Percentiles rank a stretch among this genome's conserved stretches.
phyloP scores from a whole-genome alignment of 2,113 vertebrate genomes.

The Myotis brandtii region DNA sequence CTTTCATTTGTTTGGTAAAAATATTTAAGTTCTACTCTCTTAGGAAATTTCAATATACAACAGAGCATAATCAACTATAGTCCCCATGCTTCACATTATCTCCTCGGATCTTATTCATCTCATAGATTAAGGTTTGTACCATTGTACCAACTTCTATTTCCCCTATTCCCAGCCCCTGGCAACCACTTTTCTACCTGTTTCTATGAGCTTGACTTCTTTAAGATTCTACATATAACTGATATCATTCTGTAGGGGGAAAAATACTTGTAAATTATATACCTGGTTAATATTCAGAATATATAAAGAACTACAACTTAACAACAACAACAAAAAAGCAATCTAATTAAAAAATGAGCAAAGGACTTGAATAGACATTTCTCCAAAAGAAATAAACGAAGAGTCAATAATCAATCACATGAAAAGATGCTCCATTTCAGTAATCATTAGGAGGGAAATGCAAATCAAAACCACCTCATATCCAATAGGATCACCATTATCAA shows the following conservation, averaged over 20 bases:
- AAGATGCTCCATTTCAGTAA: neutral
- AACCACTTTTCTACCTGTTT: neutral
- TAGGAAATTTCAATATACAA: neutral
- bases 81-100: neutral
- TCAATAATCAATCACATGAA: neutral
- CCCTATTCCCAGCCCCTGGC: neutral
- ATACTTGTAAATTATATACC: neutral
- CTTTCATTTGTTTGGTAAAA: neutral
- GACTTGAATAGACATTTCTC: neutral
- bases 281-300: neutral
- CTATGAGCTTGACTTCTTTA: neutral
- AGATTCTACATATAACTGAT: neutral
- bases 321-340: neutral
- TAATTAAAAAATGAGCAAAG: neutral
- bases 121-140: neutral
- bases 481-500: neutral
- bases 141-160: neutral
- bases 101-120: neutral
- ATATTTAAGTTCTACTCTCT: neutral
- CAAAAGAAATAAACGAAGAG: neutral
- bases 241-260: neutral
- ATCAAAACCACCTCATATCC: neutral
- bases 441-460: neutral
- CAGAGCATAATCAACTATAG: neutral
- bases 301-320: neutral